Percentiles rank a stretch among this genome's conserved stretches.
Evolutionary conservation across 2,888 invertebrate genomes (phyloP).

Genomic region (Dorcus hopei): DNA sequence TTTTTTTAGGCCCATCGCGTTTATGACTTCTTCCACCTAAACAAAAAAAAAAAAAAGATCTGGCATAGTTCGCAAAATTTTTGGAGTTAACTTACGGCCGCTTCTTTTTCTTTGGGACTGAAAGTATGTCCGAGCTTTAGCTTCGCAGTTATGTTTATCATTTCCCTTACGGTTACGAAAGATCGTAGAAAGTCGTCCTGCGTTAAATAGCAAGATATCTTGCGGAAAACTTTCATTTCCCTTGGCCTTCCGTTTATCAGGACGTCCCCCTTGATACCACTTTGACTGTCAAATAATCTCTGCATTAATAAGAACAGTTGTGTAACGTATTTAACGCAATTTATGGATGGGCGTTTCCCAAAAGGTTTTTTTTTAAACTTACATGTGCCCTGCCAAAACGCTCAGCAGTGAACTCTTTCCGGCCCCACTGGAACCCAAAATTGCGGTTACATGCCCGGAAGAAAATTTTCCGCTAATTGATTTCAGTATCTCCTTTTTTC

Average conservation of each 20-base stretch:
- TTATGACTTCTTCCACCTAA: slow-evolving; percentile 73
- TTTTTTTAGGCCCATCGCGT: slow-evolving; percentile 70
- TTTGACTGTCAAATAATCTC: slow-evolving; percentile 36
- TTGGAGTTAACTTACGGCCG: too few relatives aligned
- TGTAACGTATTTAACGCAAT: too few relatives aligned
- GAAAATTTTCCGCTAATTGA: slow-evolving; percentile 16
- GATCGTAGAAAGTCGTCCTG: slow-evolving; percentile 86
- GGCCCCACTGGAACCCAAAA: slow-evolving; percentile 17
- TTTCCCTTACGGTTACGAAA: slow-evolving; percentile 81
- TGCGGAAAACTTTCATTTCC: slow-evolving; percentile 74
- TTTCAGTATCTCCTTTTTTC: slow-evolving; percentile 13
- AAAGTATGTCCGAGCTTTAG: slow-evolving; percentile 76
- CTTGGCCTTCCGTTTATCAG: slow-evolving; percentile 77
- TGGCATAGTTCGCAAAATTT: too few relatives aligned
- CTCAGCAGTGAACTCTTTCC: slow-evolving; percentile 19
- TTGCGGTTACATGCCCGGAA: slow-evolving; percentile 17
- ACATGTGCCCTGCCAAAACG: slow-evolving; percentile 18
- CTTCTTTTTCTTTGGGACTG: slow-evolving; percentile 28
- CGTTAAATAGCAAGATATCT: slow-evolving; percentile 93
- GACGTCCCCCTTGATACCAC: slow-evolving; percentile 71
- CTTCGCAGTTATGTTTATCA: slow-evolving; percentile 86
- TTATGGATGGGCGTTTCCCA: too few relatives aligned
- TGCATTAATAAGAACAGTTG: too few relatives aligned
- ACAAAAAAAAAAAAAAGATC: background rate
- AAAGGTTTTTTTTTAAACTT: background rate